Evolutionary conservation across 2,113 vertebrate species (phyloP), one percentile per base, ranked within the genome.

Genomic region (Carlito syrichta): DNA sequence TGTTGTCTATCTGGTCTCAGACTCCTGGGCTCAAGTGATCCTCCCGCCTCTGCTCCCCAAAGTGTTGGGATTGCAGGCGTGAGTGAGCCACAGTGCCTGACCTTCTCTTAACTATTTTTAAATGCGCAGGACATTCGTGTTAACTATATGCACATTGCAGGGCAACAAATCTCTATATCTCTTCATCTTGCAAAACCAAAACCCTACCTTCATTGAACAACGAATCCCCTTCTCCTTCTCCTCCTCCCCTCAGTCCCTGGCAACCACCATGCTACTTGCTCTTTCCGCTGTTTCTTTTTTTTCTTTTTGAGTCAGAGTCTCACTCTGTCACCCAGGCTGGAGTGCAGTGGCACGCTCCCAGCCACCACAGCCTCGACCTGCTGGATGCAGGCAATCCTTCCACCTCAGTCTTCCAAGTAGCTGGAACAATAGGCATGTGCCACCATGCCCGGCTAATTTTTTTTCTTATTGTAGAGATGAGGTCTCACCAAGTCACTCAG

Each of bases 131-230:
- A 22, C 69, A 13, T 50, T 9, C 2, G 4, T 43, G 54, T 16
- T 56, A 68, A 69, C 16, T 2, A 7, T 8, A 6, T 11, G 12
- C 1, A 48, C 66, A 3, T 1, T 12, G 30, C 7, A 62, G 5
- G 23, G 35, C 17, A n/a, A 25, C 11, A 6, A 16, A 27, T 40
- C 35, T 82, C 83, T 35, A 25, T 20, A 63, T 86, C 22, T 5
- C 43, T 62, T 69, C 35, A 35, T 8, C 17, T 58, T 27, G 35
- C 38, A 50, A 84, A 77, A 56, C 27, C 74, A 56, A 86, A 93
- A 52, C 77, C 43, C 13, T 23, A 20, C 3, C 16, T 23, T 16
- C 43, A 4, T 11, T 1, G 0, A 78, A 52, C 1, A 8, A 7
- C 40, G n/a, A n/a, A 12, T 2, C 8, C n/a, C n/a, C n/a, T n/a